A percentile compares a stretch with the other conserved stretches of the same genome.
Evolutionary conservation across 2,113 vertebrate species (phyloP).

Genomic region (Neofelis nebulosa): DNA sequence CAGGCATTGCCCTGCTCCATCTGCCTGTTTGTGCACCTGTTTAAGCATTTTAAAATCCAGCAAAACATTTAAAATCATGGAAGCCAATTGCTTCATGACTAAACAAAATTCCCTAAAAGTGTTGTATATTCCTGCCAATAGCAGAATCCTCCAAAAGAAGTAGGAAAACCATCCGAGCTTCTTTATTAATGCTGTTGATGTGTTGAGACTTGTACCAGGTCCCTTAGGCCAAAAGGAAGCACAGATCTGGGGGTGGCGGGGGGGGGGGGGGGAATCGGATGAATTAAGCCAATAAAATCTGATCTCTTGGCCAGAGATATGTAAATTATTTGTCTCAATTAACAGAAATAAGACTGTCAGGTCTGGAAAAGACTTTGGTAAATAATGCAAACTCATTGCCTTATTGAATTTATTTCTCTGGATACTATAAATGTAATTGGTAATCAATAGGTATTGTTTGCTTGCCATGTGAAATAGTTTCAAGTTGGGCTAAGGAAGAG

Average conservation of each 20-base stretch:
- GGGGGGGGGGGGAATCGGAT: background rate
- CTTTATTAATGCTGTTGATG: background rate
- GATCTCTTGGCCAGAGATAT: slow-evolving; percentile 43
- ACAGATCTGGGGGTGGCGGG: background rate
- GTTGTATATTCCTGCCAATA: background rate
- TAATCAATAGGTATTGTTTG: slow-evolving; percentile 39
- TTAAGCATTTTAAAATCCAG: slow-evolving; percentile 45
- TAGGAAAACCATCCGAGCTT: background rate
- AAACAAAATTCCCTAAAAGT: slow-evolving; percentile 45
- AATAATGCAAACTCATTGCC: background rate
- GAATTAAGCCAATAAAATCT: slow-evolving; percentile 46
- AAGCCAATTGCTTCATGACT: slow-evolving; percentile 30
- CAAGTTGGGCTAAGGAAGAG: background rate
- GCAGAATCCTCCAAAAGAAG: background rate
- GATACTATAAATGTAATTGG: background rate
- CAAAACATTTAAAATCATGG: background rate
- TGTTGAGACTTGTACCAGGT: slow-evolving; percentile 28
- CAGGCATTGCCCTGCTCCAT: background rate
- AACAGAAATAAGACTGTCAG: slow-evolving; percentile 21
- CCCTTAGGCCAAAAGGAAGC: slow-evolving; percentile 53
- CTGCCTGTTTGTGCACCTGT: slow-evolving; percentile 16
- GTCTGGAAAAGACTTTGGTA: slow-evolving; percentile 27
- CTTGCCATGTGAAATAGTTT: background rate
- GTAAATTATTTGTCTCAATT: slow-evolving; percentile 28
- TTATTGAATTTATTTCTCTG: slow-evolving; percentile 9